Conservation (phyloP, 2,797 vertebrate species). For the Pempheris klunzingeri region DNA sequence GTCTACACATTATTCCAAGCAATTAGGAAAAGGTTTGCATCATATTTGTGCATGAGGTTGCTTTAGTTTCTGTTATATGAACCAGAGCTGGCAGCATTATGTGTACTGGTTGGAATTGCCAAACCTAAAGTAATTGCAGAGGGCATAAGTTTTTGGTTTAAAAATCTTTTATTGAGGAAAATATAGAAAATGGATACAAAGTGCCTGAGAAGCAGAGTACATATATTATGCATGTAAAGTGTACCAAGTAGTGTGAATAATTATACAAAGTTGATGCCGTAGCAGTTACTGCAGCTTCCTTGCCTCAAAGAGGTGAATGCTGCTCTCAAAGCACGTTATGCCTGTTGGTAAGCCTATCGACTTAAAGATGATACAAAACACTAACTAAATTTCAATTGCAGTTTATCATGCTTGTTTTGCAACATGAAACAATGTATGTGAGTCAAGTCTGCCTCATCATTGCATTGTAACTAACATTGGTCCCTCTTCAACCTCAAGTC, state of each 20-base stretch:
- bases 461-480: slow-evolving; percentile 1
- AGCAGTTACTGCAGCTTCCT: not conserved
- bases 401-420: not conserved
- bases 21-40: not conserved
- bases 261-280: not conserved
- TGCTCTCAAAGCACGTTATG: not conserved
- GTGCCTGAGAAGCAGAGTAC: not conserved
- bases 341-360: not conserved
- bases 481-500: slow-evolving; percentile 83
- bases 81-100: slow-evolving; percentile 1
- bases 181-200: not conserved
- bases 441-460: not conserved
- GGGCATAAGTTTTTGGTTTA: not conserved
- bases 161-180: not conserved
- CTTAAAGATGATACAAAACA: not conserved
- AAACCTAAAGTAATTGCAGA: not conserved
- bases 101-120: not conserved
- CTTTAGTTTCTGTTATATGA: slow-evolving; percentile 25
- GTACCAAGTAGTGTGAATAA: not conserved
- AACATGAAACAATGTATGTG: not conserved
- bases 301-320: not conserved
- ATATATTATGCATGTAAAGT: not conserved
- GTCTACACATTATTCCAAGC: not conserved
- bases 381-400: not conserved
- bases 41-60: not conserved